Percentiles rank a stretch among this genome's conserved stretches.
Conservation (phyloP, 2,888 invertebrate species). For the Litoditis marina region DNA sequence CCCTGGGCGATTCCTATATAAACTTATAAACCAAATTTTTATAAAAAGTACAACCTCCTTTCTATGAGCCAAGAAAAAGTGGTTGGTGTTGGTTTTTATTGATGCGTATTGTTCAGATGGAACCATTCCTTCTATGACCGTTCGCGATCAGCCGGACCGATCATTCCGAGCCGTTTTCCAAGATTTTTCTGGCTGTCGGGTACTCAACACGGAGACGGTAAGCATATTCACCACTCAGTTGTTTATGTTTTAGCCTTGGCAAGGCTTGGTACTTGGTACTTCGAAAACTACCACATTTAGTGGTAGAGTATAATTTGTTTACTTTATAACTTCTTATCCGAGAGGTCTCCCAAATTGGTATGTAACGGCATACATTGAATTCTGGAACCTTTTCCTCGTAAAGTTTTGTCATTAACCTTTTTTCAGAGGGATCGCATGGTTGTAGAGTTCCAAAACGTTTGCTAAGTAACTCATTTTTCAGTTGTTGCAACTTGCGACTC, state of each 20-base stretch:
- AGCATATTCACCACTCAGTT: not conserved
- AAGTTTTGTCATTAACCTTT: no score
- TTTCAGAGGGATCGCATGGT: not conserved
- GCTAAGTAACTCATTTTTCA: no score
- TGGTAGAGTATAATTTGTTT: no score
- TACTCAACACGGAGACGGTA: constrained; percentile 51
- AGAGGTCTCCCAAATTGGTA: no score
- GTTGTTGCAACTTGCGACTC: constrained; percentile 45
- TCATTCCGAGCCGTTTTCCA: constrained; percentile 67
- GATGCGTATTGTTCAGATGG: constrained; percentile 20
- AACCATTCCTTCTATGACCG: constrained; percentile 28
- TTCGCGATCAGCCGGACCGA: constrained; percentile 68
- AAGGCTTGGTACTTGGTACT: no score
- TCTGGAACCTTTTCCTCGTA: no score
- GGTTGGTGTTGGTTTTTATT: no score
- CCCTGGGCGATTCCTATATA: no score
- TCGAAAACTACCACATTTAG: no score
- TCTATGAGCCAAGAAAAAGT: not conserved
- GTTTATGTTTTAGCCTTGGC: not conserved
- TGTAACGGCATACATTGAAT: no score
- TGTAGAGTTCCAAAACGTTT: not conserved
- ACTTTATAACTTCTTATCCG: no score
- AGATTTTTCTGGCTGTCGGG: constrained; percentile 66
- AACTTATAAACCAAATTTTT: not conserved
- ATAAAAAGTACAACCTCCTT: not conserved